A percentile compares a stretch with the other conserved stretches of the same genome.
These are phyloP conservation scores for Bos indicus DNA, from an alignment of 2,113 vertebrate species.

Conservation along the genomic window DNA sequence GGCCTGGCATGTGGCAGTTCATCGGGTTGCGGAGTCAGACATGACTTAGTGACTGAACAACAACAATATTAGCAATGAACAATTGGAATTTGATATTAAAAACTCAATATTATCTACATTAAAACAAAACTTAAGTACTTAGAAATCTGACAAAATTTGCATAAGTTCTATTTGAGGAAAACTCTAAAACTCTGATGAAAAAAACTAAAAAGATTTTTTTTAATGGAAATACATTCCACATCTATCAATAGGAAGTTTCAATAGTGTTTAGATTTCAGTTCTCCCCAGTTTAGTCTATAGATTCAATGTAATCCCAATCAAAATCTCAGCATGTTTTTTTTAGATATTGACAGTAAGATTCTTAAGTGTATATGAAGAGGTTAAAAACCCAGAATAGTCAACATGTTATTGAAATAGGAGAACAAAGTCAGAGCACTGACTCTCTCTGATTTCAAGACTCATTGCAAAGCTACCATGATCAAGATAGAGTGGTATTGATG, in stretches of 20 bases:
- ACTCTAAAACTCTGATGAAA: background rate
- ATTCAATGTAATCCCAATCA: background rate
- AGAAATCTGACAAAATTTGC: background rate
- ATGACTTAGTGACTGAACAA: background rate
- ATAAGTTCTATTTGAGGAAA: background rate
- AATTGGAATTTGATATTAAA: background rate
- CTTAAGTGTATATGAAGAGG: background rate
- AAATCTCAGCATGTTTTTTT: background rate
- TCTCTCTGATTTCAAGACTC: background rate
- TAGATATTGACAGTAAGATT: background rate
- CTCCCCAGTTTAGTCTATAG: background rate
- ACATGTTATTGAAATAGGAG: background rate
- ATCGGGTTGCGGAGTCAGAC: background rate
- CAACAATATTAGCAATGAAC: background rate
- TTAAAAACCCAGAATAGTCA: background rate
- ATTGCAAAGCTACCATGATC: background rate
- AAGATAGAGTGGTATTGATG: background rate
- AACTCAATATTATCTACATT: background rate
- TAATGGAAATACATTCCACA: background rate
- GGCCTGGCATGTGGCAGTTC: background rate
- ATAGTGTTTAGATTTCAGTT: background rate
- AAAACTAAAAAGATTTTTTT: background rate
- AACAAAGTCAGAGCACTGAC: background rate
- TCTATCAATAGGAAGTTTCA: background rate
- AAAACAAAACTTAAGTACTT: background rate